phyloP scores from a whole-genome alignment of 2,797 vertebrate genomes.

The Thunnus albacares region DNA sequence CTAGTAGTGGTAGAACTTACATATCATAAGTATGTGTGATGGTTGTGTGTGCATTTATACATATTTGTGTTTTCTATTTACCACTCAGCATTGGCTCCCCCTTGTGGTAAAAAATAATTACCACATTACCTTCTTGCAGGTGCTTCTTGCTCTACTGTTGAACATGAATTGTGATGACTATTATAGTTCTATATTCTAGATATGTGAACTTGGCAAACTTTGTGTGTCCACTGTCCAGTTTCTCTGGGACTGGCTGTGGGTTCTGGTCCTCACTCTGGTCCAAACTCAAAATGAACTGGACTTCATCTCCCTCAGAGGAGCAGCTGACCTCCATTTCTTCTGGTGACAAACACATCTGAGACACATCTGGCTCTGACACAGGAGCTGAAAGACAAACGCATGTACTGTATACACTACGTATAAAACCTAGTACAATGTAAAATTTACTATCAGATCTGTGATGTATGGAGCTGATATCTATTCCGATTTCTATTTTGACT shows the following conservation, averaged over 20 bases:
- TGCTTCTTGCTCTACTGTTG: too few relatives aligned
- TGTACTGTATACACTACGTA: too few relatives aligned
- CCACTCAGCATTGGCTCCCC: too few relatives aligned
- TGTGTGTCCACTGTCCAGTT: neutral
- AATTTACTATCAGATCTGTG: neutral
- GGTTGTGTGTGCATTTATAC: too few relatives aligned
- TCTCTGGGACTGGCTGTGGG: neutral
- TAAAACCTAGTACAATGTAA: neutral
- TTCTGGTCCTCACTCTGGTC: neutral
- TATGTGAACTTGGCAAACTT: too few relatives aligned
- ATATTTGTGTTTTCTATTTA: too few relatives aligned
- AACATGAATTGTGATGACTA: too few relatives aligned
- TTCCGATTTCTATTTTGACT: neutral
- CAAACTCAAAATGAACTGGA: slow-evolving; percentile 27
- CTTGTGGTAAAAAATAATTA: too few relatives aligned
- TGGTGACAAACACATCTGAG: slow-evolving; percentile 38
- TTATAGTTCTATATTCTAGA: too few relatives aligned
- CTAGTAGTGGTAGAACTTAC: too few relatives aligned
- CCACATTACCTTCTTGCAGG: too few relatives aligned
- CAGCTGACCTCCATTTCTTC: slow-evolving; percentile 36
- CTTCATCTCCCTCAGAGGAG: slow-evolving; percentile 22
- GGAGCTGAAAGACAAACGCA: slow-evolving; percentile 35
- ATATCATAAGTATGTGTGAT: too few relatives aligned
- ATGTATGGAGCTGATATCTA: neutral
- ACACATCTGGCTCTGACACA: slow-evolving; percentile 41